phyloP scores from a whole-genome alignment of 2,113 vertebrate genomes.

The Bostrychus sinensis region DNA sequence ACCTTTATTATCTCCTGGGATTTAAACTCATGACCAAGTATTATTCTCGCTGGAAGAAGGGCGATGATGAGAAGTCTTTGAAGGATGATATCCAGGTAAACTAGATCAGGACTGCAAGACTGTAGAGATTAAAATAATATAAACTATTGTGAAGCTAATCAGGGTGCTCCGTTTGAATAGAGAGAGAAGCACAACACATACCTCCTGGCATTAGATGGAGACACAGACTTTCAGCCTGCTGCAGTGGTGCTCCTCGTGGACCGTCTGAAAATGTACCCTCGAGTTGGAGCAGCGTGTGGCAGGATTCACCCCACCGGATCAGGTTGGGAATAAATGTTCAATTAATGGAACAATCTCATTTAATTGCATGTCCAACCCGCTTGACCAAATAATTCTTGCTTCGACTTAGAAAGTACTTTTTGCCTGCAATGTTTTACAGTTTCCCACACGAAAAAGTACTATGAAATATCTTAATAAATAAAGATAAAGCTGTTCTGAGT shows the following conservation, averaged over 20 bases:
- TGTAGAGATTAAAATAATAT: neutral
- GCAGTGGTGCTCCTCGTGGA: conserved; percentile 79
- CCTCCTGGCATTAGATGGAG: conserved; percentile 77
- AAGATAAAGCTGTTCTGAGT: neutral
- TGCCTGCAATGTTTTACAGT: too few relatives aligned
- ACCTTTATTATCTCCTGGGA: conserved; percentile 72
- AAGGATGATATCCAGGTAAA: conserved; percentile 41
- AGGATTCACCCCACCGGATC: conserved; percentile 81
- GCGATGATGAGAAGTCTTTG: neutral
- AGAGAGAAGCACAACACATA: conserved; percentile 78
- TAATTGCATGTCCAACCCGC: too few relatives aligned
- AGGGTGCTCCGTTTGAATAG: conserved; percentile 31
- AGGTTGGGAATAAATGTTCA: conserved; percentile 52
- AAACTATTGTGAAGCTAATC: neutral
- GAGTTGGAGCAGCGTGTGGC: conserved; percentile 78
- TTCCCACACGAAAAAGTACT: too few relatives aligned
- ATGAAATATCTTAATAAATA: too few relatives aligned
- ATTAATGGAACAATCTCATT: neutral
- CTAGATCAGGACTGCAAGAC: neutral
- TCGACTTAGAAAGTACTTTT: too few relatives aligned
- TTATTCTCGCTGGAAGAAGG: conserved; percentile 12
- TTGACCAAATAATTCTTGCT: neutral
- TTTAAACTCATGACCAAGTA: conserved; percentile 65
- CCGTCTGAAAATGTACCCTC: conserved; percentile 74
- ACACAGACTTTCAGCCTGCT: conserved; percentile 79